Base-by-base conservation (phyloP, 2,888 invertebrate genomes). In the Rhimphoctona megacephalus region DNA sequence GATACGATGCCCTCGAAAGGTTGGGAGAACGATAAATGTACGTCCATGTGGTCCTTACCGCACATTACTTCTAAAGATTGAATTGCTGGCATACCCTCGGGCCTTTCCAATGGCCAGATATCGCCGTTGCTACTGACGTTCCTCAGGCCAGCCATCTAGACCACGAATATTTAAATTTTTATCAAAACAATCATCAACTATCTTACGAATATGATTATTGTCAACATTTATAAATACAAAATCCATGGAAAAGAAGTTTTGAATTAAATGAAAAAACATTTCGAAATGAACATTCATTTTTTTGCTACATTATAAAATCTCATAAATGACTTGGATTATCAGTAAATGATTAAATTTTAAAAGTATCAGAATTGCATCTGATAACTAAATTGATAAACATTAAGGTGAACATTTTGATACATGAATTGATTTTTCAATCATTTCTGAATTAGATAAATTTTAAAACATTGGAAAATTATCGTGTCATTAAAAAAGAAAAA, bases 1-100 rank as follows among this genome's bases (percentile, higher is more conserved):
- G 98, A 98, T 39, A 98, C 98, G 93, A 98, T 98, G 85, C 98
- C 98, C 93, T 98, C 98, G 95, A 98, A 98, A 52, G 98, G 98
- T 92, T 97, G 97, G 88, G 98, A 98, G 95, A 98, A 98, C 77
- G 98, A 97, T 89, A 98, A 96, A 92, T 98, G 98, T 3, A 98
- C 98, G 93, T 98, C 98, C 98, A 98, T 98, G 94, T 98, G 98
- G 93, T 98, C 98, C 95, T 98, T 98, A 91, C 98, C 98, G 95
- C 98, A 98, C 98, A 98, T 98, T 88, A 98, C 98, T 95, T 98
- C 98, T 93, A 98, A 95, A 83, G 98, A 96, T 92, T 98, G 97
- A 94, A 98, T 98, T 92, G 98, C 97, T 87, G 98, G 98, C 98
- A 98, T 98, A 89, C 97, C 98, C 74, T 97, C 97, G 30, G 98